Conservation (phyloP, 2,888 invertebrate species). For the Morinoia aosen region DNA sequence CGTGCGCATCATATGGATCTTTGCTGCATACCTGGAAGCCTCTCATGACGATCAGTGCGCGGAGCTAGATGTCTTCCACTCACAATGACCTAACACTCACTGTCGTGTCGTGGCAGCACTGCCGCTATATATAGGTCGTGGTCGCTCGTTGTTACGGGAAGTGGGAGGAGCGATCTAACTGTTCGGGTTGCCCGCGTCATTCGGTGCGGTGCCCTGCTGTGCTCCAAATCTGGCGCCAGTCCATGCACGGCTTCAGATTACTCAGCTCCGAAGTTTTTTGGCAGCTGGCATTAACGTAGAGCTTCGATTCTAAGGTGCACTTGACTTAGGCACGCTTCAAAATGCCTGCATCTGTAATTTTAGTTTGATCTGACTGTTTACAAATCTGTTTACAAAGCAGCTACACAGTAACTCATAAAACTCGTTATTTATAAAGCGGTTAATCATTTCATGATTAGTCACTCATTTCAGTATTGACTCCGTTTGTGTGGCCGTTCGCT, state of each 20-base stretch:
- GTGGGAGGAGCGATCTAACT: not conserved
- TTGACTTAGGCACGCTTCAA: not conserved
- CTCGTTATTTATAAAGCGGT: not conserved
- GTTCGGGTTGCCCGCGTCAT: not conserved
- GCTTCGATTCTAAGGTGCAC: not conserved
- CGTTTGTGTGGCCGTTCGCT: not conserved
- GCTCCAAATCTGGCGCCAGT: constrained; percentile 12
- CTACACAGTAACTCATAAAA: not conserved
- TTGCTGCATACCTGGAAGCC: constrained; percentile 25
- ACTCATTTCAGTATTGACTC: no score
- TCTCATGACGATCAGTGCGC: constrained; percentile 25
- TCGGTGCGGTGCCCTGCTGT: not conserved
- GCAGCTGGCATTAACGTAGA: not conserved
- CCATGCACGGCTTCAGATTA: not conserved
- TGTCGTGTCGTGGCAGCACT: not conserved
- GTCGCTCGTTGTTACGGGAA: not conserved
- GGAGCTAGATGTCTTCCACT: not conserved
- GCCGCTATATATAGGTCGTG: not conserved
- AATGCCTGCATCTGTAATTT: not conserved
- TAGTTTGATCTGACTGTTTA: not conserved
- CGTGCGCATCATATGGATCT: not conserved
- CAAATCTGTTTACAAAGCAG: not conserved
- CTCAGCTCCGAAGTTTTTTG: not conserved
- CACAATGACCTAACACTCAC: not conserved
- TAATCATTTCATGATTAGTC: not conserved